Evolutionary conservation across 2,888 invertebrate species (phyloP).

Genomic region (Scrobipalpa costella): DNA sequence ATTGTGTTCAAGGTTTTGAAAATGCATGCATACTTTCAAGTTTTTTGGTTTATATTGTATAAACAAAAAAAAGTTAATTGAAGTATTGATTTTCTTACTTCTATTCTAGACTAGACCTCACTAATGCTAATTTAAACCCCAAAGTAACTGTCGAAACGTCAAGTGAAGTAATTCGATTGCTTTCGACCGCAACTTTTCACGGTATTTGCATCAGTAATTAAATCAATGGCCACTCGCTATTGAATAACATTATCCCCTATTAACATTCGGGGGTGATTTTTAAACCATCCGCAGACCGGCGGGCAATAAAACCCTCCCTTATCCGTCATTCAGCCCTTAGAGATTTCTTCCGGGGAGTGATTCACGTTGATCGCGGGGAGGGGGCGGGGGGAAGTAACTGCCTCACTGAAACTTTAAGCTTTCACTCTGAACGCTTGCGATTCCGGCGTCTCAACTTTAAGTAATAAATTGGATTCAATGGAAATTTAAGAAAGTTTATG

Average conservation of each 20-base stretch:
- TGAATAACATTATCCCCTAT: conserved; percentile 77
- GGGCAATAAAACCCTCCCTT: conserved; percentile 78
- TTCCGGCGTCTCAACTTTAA: conserved; percentile 73
- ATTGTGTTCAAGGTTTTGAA: no score
- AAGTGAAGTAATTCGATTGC: conserved; percentile 1
- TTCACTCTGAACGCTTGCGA: conserved; percentile 74
- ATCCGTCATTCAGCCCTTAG: conserved; percentile 79
- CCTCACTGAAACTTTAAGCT: conserved; percentile 80
- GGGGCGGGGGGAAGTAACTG: conserved; percentile 65
- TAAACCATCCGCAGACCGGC: conserved; percentile 60
- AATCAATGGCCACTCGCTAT: conserved; percentile 62
- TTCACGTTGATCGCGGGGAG: conserved; percentile 74
- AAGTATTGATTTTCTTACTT: no score
- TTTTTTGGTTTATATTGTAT: no score
- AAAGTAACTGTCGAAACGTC: neutral
- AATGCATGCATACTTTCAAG: no score
- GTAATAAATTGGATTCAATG: conserved; percentile 74
- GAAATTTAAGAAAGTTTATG: conserved; percentile 54
- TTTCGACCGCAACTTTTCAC: conserved; percentile 38
- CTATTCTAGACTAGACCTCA: neutral
- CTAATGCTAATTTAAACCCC: no score
- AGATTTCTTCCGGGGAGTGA: conserved; percentile 80
- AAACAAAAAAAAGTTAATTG: no score
- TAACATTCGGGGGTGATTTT: conserved; percentile 75
- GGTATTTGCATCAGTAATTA: conserved; percentile 52